phyloP scores from a whole-genome alignment of 2,797 vertebrate species.

The Onychomys torridus region DNA sequence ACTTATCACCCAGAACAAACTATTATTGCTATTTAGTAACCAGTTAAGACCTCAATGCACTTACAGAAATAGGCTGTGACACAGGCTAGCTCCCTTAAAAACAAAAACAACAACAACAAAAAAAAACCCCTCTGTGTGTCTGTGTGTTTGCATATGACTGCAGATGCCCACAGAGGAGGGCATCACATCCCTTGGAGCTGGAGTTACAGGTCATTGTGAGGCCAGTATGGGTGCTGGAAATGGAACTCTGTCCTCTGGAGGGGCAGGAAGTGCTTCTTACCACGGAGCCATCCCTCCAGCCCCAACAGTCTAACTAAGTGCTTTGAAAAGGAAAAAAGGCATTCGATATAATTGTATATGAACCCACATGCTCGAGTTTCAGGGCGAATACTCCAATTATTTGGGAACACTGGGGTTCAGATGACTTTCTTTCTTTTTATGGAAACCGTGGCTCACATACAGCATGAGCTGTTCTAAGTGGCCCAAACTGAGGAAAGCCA shows the following conservation, averaged over 20 bases:
- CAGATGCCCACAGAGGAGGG: too few relatives aligned
- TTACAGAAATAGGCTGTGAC: constrained; percentile 28
- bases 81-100: not conserved
- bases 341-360: constrained; percentile 32
- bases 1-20: constrained; percentile 31
- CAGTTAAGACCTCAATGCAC: not conserved
- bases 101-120: not conserved
- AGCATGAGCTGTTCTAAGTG: constrained; percentile 54
- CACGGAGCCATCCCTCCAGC: not conserved
- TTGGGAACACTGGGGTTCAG: constrained; percentile 15
- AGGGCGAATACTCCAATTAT: not conserved
- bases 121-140: not conserved
- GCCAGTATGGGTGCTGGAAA: not conserved
- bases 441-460: not conserved
- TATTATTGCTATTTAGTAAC: constrained; percentile 5
- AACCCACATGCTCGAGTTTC: not conserved
- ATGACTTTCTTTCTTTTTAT: constrained; percentile 52
- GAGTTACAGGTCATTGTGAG: too few relatives aligned
- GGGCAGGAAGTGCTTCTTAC: not conserved
- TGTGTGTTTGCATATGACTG: not conserved
- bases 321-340: not conserved
- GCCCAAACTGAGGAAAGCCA: constrained; percentile 66
- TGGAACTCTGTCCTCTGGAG: not conserved
- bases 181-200: not conserved
- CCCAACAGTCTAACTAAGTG: not conserved